Conservation (phyloP, 2,797 vertebrate genomes). For the Onychomys leucogaster region DNA sequence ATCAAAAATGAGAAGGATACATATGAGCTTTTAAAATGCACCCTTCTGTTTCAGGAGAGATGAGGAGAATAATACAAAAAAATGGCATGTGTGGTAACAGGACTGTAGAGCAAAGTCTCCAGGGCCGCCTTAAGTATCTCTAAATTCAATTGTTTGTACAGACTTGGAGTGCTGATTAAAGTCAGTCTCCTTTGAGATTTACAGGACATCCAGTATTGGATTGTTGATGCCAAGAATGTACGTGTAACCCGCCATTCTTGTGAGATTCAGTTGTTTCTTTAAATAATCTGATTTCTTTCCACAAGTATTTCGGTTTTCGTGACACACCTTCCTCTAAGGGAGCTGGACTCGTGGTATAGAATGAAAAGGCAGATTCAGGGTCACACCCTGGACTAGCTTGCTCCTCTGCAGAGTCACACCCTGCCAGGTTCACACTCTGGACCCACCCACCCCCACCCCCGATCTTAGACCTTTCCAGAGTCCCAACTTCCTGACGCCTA, state of each 20-base stretch:
- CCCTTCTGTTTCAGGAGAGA: background rate
- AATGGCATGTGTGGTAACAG: background rate
- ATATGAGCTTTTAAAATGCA: background rate
- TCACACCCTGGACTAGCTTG: background rate
- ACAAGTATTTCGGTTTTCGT: background rate
- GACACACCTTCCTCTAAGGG: background rate
- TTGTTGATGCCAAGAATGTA: background rate
- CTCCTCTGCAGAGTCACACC: background rate
- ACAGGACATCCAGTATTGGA: background rate
- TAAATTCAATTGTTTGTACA: background rate
- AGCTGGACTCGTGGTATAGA: background rate
- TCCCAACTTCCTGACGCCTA: background rate
- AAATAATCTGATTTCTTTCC: background rate
- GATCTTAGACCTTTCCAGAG: background rate
- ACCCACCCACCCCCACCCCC: too few species aligned
- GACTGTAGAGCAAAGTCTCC: background rate
- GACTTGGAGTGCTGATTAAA: background rate
- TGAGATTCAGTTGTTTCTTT: slow-evolving; percentile 10
- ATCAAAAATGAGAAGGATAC: background rate
- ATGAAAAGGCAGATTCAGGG: background rate
- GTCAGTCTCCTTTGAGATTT: background rate
- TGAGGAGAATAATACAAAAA: background rate
- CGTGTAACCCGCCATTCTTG: slow-evolving; percentile 20
- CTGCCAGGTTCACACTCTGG: background rate
- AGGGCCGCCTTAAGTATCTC: background rate